Evolutionary conservation across 2,113 vertebrate species (phyloP).

Genomic region (Mionectes macconnelli): DNA sequence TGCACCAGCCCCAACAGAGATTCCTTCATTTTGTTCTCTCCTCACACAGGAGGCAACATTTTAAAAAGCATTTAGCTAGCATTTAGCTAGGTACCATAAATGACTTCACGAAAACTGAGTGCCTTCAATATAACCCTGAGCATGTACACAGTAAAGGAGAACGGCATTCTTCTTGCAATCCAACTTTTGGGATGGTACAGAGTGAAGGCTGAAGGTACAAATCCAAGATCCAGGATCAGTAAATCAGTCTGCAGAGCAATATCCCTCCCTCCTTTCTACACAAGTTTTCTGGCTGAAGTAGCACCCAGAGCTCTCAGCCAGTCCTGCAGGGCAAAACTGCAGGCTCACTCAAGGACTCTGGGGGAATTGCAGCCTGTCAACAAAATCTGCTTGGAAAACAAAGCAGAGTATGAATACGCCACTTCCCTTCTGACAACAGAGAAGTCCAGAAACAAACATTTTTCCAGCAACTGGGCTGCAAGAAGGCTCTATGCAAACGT

Average conservation of each 20-base stretch:
- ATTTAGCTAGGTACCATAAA: not conserved
- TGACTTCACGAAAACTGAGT: not conserved
- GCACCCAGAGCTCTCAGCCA: not conserved
- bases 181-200: conserved; percentile 7
- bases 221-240: not conserved
- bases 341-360: not conserved
- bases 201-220: not conserved
- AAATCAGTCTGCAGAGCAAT: not conserved
- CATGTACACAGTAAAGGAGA: not conserved
- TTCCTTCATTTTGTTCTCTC: not conserved
- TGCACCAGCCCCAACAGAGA: not conserved
- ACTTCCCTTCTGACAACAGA: not conserved
- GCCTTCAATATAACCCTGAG: not conserved
- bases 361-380: conserved; percentile 2
- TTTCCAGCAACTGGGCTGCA: not conserved
- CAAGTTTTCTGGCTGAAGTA: not conserved
- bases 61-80: not conserved
- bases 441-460: not conserved
- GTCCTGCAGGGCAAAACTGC: not conserved
- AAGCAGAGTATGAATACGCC: not conserved
- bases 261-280: not conserved
- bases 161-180: not conserved
- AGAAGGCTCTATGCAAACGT: not conserved
- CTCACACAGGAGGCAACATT: not conserved
- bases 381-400: conserved; percentile 6